A percentile compares a stretch with the other conserved stretches of the same genome.
Evolutionary conservation across 2,113 vertebrate species (phyloP).

Genomic region (Ploceus nigricollis): DNA sequence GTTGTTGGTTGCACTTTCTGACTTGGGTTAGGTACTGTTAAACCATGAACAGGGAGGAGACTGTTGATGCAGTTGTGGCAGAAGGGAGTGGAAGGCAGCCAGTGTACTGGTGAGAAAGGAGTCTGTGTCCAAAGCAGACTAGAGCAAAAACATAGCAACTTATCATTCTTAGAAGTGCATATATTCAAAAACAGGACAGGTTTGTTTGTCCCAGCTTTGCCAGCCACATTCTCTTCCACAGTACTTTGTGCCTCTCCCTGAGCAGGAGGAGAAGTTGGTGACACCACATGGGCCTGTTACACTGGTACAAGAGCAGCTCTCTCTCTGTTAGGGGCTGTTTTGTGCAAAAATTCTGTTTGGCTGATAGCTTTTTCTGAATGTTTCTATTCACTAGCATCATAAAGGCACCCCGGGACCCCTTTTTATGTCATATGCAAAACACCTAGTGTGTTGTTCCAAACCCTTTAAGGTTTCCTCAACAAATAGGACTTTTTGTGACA

Average conservation of each 20-base stretch:
- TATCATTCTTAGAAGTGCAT: not conserved
- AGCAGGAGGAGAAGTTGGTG: not conserved
- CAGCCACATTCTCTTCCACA: not conserved
- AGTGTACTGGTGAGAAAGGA: not conserved
- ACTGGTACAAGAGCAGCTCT: not conserved
- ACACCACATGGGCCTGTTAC: fast-evolving
- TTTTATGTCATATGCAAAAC: not conserved
- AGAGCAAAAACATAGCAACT: not conserved
- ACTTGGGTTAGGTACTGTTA: not conserved
- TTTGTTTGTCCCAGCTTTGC: not conserved
- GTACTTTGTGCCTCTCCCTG: not conserved
- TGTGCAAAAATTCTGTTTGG: not conserved
- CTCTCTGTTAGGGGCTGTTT: not conserved
- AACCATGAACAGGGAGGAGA: not conserved
- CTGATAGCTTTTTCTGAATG: not conserved
- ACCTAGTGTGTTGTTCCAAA: not conserved
- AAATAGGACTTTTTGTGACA: not conserved
- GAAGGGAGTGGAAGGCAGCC: not conserved
- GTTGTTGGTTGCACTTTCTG: not conserved
- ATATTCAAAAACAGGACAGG: not conserved
- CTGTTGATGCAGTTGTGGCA: not conserved
- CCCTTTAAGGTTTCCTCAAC: not conserved
- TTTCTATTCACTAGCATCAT: not conserved
- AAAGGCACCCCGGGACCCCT: not conserved
- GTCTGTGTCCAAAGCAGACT: not conserved